Evolutionary conservation across 53 echinoderm and acorn worm species (phyloP), one percentile per base, ranked within the genome.

Genomic region (Henricia sp.): DNA sequence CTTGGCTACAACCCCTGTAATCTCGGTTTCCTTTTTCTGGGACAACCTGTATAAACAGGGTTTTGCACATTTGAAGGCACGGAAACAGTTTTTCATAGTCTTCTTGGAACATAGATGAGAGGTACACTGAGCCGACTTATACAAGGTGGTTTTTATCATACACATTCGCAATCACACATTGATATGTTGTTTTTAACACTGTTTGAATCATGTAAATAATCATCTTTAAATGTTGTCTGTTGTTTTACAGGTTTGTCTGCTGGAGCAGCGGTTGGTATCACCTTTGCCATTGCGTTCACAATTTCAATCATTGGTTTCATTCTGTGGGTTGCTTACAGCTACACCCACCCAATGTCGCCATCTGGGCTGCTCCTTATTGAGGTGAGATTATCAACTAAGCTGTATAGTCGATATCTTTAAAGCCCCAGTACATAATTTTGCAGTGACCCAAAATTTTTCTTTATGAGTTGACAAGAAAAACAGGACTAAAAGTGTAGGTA

Each of bases 351-450:
- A 14, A 85, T 68, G 3, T 72, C 90, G 14, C 63, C 57, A 3
- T 91, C 94, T 46, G 94, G 91, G 0, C 80, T 91, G 32, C 64
- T 82, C 37, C 72, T 94, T 5, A 89, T 91, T 36, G 86, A 90
- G 84, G 93, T 93, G 84, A 77, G 77, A 71, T 23, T 6, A 3
- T 50, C 20, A 27, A 20, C 28, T 16, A 2, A 44, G 16, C 17
- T 24, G 27, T n/a, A n/a, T n/a, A 38, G 24, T 24, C 24, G 39
- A 39, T 6, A 36, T 65, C 17, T 19, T 53, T 53, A 20, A 17
- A 20, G 53, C 23, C 13, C 13, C 44, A 44, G 6, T 6, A 44
- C 44, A 44, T 9, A 6, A n/a, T n/a, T n/a, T n/a, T n/a, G n/a
- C n/a, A n/a, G n/a, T n/a, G n/a, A n/a, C n/a, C n/a, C n/a, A n/a